These are phyloP conservation scores for Macaria liturata DNA, from an alignment of 2,888 invertebrate genomes.

Conservation along the genomic window DNA sequence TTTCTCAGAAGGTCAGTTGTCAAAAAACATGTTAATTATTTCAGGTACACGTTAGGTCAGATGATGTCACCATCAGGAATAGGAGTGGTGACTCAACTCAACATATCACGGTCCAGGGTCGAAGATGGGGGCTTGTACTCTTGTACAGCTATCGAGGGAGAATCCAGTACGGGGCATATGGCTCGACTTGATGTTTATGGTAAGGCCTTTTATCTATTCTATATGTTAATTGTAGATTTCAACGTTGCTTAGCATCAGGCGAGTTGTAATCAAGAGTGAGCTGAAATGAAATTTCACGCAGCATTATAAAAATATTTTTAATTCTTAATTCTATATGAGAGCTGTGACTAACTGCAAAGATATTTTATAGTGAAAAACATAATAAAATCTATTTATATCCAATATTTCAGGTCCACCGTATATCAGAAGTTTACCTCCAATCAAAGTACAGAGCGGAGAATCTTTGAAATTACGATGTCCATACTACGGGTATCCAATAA, in stretches of 20 bases:
- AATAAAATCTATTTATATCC: too few species aligned
- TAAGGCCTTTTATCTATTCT: constrained; percentile 41
- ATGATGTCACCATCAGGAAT: constrained; percentile 70
- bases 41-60: constrained; percentile 70
- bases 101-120: constrained; percentile 78
- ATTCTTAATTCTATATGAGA: too few species aligned
- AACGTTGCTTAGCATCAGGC: too few species aligned
- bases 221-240: too few species aligned
- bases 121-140: constrained; percentile 85
- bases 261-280: too few species aligned
- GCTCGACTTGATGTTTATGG: constrained; percentile 81
- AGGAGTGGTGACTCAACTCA: constrained; percentile 74
- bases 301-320: too few species aligned
- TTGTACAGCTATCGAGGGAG: constrained; percentile 78
- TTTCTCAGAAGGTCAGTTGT: too few species aligned
- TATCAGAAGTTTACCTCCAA: constrained; percentile 88
- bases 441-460: constrained; percentile 91
- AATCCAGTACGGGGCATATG: constrained; percentile 53
- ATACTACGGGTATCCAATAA: constrained; percentile 93
- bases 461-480: constrained; percentile 90
- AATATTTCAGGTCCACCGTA: constrained; percentile 89
- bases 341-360: too few species aligned
- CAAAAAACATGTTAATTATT: constrained; percentile 9
- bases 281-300: too few species aligned
- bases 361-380: too few species aligned